phyloP scores from a whole-genome alignment of 1,140 invertebrate genomes.

The Campoletis sonorensis region DNA sequence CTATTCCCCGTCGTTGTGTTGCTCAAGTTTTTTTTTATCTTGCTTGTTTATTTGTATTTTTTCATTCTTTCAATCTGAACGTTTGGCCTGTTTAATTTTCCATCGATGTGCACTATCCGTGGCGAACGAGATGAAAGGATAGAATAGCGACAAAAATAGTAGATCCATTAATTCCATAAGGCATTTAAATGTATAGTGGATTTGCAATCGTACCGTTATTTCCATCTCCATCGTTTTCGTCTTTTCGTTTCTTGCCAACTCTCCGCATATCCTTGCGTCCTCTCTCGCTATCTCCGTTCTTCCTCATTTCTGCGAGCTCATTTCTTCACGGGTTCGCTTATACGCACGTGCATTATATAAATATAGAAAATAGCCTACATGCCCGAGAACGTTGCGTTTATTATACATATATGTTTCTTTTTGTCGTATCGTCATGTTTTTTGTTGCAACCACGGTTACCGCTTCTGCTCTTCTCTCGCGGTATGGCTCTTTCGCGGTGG shows the following conservation, averaged over 20 bases:
- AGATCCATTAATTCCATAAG: no score
- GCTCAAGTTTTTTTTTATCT: no score
- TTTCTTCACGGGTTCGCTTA: not conserved
- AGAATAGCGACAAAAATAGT: no score
- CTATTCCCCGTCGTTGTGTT: no score
- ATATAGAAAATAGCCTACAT: constrained; percentile 13
- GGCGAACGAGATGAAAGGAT: no score
- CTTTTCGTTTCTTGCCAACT: not conserved
- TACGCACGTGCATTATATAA: constrained; percentile 8
- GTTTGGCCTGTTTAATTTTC: no score
- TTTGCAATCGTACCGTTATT: not conserved
- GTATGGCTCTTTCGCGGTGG: constrained; percentile 39
- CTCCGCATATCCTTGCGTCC: not conserved
- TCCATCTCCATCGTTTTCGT: not conserved
- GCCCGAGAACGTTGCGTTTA: constrained; percentile 22
- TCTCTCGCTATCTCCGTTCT: not conserved
- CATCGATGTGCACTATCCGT: no score
- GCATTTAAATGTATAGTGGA: no score
- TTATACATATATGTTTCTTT: constrained; percentile 35
- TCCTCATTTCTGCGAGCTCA: constrained; percentile 12
- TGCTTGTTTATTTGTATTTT: no score
- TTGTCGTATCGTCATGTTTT: constrained; percentile 47
- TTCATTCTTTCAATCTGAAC: no score
- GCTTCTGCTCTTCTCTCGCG: constrained; percentile 56
- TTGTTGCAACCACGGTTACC: constrained; percentile 50